phyloP scores from a whole-genome alignment of 2,888 invertebrate genomes.

The Tetanocera ferruginea region DNA sequence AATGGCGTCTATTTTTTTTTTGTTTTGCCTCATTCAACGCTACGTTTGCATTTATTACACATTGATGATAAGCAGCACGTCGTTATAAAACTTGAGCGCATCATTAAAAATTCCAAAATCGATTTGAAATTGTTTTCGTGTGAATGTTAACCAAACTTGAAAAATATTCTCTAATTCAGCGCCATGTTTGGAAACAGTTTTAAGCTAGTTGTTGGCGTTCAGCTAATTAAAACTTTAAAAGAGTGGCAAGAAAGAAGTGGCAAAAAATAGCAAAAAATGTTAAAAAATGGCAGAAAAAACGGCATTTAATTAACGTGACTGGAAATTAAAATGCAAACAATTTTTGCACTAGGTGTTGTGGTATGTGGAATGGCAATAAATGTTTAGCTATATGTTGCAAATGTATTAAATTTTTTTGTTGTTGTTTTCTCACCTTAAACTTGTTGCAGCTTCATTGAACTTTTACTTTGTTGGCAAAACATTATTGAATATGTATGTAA shows the following conservation, averaged over 20 bases:
- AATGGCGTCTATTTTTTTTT: background rate
- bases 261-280: background rate
- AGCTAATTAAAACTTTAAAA: background rate
- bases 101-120: conserved; percentile 21
- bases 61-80: background rate
- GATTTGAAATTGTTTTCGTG: background rate
- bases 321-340: conserved; percentile 14
- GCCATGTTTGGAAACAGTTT: background rate
- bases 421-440: conserved; percentile 26
- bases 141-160: background rate
- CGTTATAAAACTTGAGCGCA: background rate
- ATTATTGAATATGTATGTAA: too few species aligned
- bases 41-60: background rate
- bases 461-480: background rate
- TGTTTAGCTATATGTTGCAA: conserved; percentile 3
- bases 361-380: conserved; percentile 3
- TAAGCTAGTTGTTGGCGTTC: background rate
- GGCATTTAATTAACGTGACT: conserved; percentile 29
- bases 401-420: background rate
- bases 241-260: background rate
- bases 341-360: background rate
- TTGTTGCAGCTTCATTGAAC: conserved; percentile 2
- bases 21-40: background rate
- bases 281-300: background rate
- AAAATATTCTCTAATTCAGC: background rate